Evolutionary conservation across 2,113 vertebrate genomes (phyloP), one percentile per base, ranked within the genome.

Genomic region (Chlamydotis undulata): DNA sequence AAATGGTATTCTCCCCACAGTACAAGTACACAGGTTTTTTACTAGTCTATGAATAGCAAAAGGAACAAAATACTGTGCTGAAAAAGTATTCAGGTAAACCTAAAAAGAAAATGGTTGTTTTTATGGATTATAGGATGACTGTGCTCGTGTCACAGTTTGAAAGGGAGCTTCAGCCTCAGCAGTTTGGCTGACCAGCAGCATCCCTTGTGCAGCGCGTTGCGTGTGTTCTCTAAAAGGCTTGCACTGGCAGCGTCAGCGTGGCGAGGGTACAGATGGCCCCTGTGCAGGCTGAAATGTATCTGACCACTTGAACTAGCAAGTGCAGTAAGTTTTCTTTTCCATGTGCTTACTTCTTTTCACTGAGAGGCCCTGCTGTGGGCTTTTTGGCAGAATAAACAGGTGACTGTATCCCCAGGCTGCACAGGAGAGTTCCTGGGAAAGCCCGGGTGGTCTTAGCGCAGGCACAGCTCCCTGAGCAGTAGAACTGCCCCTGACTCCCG

Each of bases 1-100:
- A 35, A 39, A 13, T 23, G 33, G 9, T 18, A 0, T 19, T 29
- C 24, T 65, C n/a, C 69, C 28, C 23, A 2, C 19, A 28, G 59
- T 6, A 17, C 3, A 3, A 0, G 1, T 8, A 12, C 10, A 6
- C 15, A 12, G 9, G 3, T 10, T 16, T 33, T 53, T 57, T 31
- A 35, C 7, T 68, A 8, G 33, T 31, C 29, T 73, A 6, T 73
- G 50, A 74, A 49, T 17, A n/a, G 60, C 37, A 52, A 68, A 50
- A 57, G 49, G 52, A 64, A 35, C 13, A 23, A 59, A 78, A 39
- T 14, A 14, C 28, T 16, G 12, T 5, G 47, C 35, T 68, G 50
- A 35, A 39, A 57, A 65, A 41, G 31, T 29, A n/a, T 61, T 45
- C 7, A 26, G 45, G 52, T 35, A 57, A n/a, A 60, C 60, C 35